Percentiles rank a stretch among this genome's conserved stretches.
These are phyloP conservation scores for Colostygia pectinataria DNA, from an alignment of 2,888 invertebrate genomes.

Conservation along the genomic window DNA sequence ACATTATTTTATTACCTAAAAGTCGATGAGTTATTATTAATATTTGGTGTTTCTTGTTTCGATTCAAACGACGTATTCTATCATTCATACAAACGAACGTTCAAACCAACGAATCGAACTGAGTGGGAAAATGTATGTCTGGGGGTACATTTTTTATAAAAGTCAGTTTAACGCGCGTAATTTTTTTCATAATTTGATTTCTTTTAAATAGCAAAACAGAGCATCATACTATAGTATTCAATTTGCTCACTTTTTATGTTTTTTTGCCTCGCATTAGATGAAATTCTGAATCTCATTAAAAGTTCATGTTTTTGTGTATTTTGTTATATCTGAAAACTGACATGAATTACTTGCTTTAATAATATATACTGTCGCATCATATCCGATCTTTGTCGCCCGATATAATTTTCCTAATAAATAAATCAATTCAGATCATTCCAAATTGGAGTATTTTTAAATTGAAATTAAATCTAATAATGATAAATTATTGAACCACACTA, in stretches of 20 bases:
- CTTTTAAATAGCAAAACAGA: slow-evolving; percentile 29
- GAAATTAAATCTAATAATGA: slow-evolving; percentile 42
- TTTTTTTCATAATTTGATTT: slow-evolving; percentile 21
- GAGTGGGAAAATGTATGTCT: slow-evolving; percentile 19
- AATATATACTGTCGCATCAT: slow-evolving; percentile 36
- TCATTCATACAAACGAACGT: slow-evolving; percentile 34
- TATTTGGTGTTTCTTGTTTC: slow-evolving; percentile 80
- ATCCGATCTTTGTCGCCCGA: slow-evolving; percentile 50
- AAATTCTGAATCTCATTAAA: background rate
- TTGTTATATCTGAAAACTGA: slow-evolving; percentile 14
- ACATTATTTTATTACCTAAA: slow-evolving; percentile 80
- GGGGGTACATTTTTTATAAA: slow-evolving; percentile 14
- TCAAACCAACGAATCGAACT: slow-evolving; percentile 31
- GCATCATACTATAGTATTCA: slow-evolving; percentile 10
- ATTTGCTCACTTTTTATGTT: slow-evolving; percentile 20
- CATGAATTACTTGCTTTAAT: slow-evolving; percentile 15
- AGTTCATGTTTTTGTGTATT: background rate
- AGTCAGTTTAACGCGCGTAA: slow-evolving; percentile 23
- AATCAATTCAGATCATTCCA: slow-evolving; percentile 63
- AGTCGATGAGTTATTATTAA: slow-evolving; percentile 80
- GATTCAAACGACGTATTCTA: slow-evolving; percentile 59
- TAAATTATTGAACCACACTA: slow-evolving; percentile 69
- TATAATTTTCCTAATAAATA: slow-evolving; percentile 77
- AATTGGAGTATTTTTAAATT: slow-evolving; percentile 35
- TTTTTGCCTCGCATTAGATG: slow-evolving; percentile 26